phyloP scores from a whole-genome alignment of 2,888 invertebrate species.

The Caprella mutica region DNA sequence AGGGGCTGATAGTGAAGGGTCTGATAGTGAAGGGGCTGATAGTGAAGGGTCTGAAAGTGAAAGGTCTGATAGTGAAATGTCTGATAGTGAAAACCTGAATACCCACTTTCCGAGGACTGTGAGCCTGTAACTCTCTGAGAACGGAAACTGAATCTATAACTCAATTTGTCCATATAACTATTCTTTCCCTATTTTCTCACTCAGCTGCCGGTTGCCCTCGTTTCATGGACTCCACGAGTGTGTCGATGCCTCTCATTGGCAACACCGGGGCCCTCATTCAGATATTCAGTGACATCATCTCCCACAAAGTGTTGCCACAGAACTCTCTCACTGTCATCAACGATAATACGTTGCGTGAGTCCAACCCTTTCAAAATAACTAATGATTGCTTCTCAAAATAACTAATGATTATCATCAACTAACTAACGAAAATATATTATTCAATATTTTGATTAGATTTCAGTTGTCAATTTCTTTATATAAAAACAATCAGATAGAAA shows the following conservation, averaged over 20 bases:
- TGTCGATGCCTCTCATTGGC: conserved; percentile 22
- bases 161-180: not conserved
- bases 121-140: not conserved
- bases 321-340: conserved; percentile 26
- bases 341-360: conserved; percentile 20
- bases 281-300: conserved; percentile 23
- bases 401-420: too few species aligned
- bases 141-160: not conserved
- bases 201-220: conserved; percentile 24
- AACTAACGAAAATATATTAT: too few species aligned
- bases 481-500: too few species aligned
- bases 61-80: too few species aligned
- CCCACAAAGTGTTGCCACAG: conserved; percentile 18
- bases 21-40: not conserved
- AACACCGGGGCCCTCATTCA: conserved; percentile 15
- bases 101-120: not conserved
- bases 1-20: not conserved
- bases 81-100: not conserved
- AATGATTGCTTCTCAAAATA: too few species aligned
- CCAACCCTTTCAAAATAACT: not conserved
- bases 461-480: too few species aligned
- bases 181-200: not conserved
- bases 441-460: too few species aligned
- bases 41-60: not conserved
- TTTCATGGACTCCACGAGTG: conserved; percentile 8